phyloP scores from a whole-genome alignment of 2,888 invertebrate genomes.

The Ephialtes manifestator region DNA sequence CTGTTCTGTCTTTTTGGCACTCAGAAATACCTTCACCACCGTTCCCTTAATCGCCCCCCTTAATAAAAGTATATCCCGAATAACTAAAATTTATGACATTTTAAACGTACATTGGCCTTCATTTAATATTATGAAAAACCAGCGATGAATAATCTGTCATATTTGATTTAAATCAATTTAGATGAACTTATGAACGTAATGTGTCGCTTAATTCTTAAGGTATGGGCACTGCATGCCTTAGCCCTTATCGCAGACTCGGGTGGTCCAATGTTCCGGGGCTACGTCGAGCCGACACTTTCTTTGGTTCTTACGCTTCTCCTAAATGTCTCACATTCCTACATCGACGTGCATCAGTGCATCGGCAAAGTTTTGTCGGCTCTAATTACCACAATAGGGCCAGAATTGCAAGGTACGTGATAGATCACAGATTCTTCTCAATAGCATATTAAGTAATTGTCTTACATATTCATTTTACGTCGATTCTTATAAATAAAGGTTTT shows the following conservation, averaged over 20 bases:
- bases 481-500: neutral
- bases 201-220: slow-evolving; percentile 86
- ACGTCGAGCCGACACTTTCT: slow-evolving; percentile 97
- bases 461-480: too few relatives aligned
- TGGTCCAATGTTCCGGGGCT: slow-evolving; percentile 99
- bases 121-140: too few relatives aligned
- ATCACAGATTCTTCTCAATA: neutral
- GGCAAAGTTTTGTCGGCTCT: slow-evolving; percentile 97
- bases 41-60: too few relatives aligned
- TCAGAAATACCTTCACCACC: too few relatives aligned
- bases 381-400: slow-evolving; percentile 99
- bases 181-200: neutral
- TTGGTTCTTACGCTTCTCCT: slow-evolving; percentile 96
- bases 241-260: slow-evolving; percentile 98
- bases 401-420: slow-evolving; percentile 92
- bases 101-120: too few relatives aligned
- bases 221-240: slow-evolving; percentile 98
- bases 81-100: neutral
- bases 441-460: neutral
- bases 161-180: neutral
- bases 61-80: neutral
- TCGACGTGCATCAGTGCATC: slow-evolving; percentile 97
- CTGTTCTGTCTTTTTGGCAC: too few relatives aligned
- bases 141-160: too few relatives aligned
- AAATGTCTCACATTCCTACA: slow-evolving; percentile 95